Evolutionary conservation across 92 coral and sea anemone species (phyloP).

Genomic region (Pocillopora meandrina): DNA sequence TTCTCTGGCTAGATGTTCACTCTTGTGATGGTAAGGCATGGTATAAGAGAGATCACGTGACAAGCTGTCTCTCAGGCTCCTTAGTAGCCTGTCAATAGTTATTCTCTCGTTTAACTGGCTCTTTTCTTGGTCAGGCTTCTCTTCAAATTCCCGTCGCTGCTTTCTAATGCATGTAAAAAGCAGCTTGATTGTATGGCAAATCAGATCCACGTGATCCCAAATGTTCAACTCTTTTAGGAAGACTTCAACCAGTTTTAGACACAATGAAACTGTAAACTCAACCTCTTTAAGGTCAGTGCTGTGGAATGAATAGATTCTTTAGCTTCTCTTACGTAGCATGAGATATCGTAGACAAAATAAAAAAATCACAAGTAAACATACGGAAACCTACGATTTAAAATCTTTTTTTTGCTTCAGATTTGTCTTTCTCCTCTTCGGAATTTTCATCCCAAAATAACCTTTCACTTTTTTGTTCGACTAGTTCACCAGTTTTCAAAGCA

Average conservation of each 20-base stretch:
- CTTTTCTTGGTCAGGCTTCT: neutral
- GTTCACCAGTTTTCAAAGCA: too few species aligned
- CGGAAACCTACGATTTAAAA: too few species aligned
- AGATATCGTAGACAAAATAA: too few species aligned
- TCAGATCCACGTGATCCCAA: neutral
- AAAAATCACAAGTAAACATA: too few species aligned
- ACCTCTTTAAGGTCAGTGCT: neutral
- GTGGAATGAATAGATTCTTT: neutral
- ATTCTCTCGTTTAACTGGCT: neutral
- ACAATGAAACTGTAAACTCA: neutral
- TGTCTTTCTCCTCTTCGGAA: too few species aligned
- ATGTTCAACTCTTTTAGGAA: neutral
- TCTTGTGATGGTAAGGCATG: neutral
- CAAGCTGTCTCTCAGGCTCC: neutral
- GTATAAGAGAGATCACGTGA: neutral
- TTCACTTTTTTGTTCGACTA: too few species aligned
- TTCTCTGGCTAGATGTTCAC: neutral
- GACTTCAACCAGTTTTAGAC: neutral
- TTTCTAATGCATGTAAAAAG: neutral
- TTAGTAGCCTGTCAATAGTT: neutral
- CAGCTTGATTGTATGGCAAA: constrained; percentile 1
- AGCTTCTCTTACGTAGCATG: neutral
- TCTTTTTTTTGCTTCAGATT: too few species aligned
- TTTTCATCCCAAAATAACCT: too few species aligned
- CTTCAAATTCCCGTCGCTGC: neutral